phyloP scores from a whole-genome alignment of 2,888 invertebrate species.

The Drosophila colorata region DNA sequence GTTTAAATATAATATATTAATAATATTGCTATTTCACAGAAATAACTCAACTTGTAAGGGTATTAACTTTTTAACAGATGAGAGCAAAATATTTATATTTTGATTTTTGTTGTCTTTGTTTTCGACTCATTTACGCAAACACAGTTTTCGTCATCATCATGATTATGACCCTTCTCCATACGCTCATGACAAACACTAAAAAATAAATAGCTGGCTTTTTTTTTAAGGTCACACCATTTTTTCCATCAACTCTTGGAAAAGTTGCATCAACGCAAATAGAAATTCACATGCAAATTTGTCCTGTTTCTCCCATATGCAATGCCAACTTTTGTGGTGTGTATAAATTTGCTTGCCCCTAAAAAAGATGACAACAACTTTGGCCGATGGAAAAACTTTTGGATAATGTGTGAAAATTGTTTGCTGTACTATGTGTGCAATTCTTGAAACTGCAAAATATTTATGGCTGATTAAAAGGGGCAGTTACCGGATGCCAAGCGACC shows the following conservation, averaged over 20 bases:
- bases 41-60: background rate
- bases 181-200: slow-evolving; percentile 29
- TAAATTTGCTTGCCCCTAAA: slow-evolving; percentile 40
- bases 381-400: slow-evolving; percentile 42
- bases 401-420: slow-evolving; percentile 50
- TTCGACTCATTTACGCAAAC: slow-evolving; percentile 68
- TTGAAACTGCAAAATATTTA: slow-evolving; percentile 46
- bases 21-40: too few relatives aligned
- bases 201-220: slow-evolving; percentile 43
- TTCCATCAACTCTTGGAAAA: slow-evolving; percentile 57
- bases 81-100: background rate
- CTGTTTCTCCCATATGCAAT: slow-evolving; percentile 55
- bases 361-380: slow-evolving; percentile 30
- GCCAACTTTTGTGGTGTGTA: slow-evolving; percentile 59
- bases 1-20: too few relatives aligned
- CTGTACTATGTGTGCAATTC: slow-evolving; percentile 16
- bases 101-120: slow-evolving; percentile 19
- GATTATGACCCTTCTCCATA: slow-evolving; percentile 15
- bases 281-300: slow-evolving; percentile 71
- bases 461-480: slow-evolving; percentile 48
- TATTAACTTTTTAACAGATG: background rate
- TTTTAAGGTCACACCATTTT: slow-evolving; percentile 44
- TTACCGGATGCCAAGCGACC: slow-evolving; percentile 14
- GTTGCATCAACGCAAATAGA: slow-evolving; percentile 72
- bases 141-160: slow-evolving; percentile 48